A percentile compares a stretch with the other conserved stretches of the same genome.
Evolutionary conservation across 2,797 vertebrate species (phyloP).

Genomic region (Acrossocheilus wenchowensis): DNA sequence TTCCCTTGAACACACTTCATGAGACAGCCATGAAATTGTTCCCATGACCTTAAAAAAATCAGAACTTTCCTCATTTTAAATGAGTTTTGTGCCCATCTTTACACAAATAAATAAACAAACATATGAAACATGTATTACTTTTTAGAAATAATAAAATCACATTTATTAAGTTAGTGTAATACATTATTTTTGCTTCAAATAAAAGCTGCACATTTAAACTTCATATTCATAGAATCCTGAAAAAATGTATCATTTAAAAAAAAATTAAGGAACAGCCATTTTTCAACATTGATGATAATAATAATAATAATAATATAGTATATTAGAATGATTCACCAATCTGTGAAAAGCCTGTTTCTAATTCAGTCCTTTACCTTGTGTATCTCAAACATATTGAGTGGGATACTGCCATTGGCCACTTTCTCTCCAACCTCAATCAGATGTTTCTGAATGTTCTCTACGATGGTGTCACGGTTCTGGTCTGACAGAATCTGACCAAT

Average conservation of each 20-base stretch:
- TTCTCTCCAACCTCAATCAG: constrained; percentile 93
- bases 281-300: too few relatives aligned
- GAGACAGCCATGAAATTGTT: neutral
- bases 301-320: too few relatives aligned
- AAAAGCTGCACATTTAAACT: neutral
- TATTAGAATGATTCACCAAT: neutral
- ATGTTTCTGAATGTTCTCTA: constrained; percentile 95
- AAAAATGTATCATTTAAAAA: too few relatives aligned
- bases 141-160: neutral
- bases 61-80: neutral
- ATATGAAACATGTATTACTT: neutral
- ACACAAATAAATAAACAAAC: neutral
- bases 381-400: constrained; percentile 90
- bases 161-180: neutral
- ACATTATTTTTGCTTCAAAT: neutral
- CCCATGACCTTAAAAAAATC: neutral
- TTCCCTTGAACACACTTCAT: neutral
- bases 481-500: constrained; percentile 97
- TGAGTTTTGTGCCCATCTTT: neutral
- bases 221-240: too few relatives aligned
- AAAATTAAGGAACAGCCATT: too few relatives aligned
- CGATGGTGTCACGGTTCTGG: constrained; percentile 89
- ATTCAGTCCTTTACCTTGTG: constrained; percentile 85
- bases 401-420: constrained; percentile 81
- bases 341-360: neutral